Evolutionary conservation across 92 coral and sea anemone genomes (phyloP).

Genomic region (Heliopora coerulea): DNA sequence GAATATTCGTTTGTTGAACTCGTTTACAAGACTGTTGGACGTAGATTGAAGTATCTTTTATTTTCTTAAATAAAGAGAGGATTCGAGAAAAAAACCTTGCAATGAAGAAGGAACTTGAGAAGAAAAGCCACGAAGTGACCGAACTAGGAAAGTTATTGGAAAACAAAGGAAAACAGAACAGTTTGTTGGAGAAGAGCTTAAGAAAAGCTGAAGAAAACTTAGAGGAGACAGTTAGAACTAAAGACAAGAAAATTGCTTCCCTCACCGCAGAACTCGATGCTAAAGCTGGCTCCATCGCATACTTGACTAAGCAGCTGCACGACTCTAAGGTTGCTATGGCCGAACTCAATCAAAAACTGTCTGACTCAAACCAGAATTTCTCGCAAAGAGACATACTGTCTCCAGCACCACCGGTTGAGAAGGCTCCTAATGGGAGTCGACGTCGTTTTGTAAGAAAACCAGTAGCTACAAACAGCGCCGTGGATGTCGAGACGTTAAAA

Average conservation of each 20-base stretch:
- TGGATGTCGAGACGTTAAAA: conserved; percentile 53
- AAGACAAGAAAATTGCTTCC: conserved; percentile 62
- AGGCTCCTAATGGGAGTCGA: conserved; percentile 54
- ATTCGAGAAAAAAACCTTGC: conserved; percentile 49
- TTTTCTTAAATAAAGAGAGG: conserved; percentile 51
- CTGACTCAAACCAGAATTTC: neutral
- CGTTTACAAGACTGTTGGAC: no score
- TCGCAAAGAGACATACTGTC: conserved; percentile 43
- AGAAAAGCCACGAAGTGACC: conserved; percentile 62
- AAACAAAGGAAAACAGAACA: conserved; percentile 64
- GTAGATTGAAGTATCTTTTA: no score
- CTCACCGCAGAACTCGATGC: conserved; percentile 78
- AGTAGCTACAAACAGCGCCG: conserved; percentile 66
- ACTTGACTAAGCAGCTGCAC: conserved; percentile 91
- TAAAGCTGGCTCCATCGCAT: conserved; percentile 88
- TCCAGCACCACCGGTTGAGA: conserved; percentile 83
- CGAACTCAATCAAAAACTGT: conserved; percentile 53
- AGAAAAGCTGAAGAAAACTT: conserved; percentile 65
- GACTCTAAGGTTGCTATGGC: conserved; percentile 69
- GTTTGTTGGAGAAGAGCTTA: conserved; percentile 68
- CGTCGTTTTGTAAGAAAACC: conserved; percentile 71
- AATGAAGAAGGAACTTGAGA: conserved; percentile 57
- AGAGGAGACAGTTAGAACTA: conserved; percentile 57
- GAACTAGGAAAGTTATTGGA: conserved; percentile 79
- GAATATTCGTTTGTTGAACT: no score